These are phyloP conservation scores for Iphiclides podalirius DNA, from an alignment of 2,888 invertebrate genomes.

Conservation along the genomic window DNA sequence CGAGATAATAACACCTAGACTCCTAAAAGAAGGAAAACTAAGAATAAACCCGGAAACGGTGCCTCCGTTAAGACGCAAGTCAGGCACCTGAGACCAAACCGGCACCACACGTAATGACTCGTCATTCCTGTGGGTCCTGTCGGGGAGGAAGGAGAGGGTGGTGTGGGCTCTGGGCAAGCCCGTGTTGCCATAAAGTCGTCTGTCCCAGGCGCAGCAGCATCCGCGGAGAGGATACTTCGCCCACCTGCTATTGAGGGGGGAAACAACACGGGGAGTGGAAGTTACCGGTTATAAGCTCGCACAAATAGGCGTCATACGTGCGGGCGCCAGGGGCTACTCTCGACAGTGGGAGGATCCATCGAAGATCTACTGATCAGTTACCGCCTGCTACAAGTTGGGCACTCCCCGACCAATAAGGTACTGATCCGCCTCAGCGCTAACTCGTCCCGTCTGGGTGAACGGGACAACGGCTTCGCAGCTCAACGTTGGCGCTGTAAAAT, in stretches of 20 bases:
- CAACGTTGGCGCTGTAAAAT: constrained; percentile 5
- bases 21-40: too few relatives aligned
- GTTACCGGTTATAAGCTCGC: constrained; percentile 6
- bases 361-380: constrained; percentile 13
- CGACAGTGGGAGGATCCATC: constrained; percentile 6
- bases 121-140: constrained; percentile 9
- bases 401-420: constrained; percentile 3
- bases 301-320: too few relatives aligned
- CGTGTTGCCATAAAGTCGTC: too few relatives aligned
- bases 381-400: constrained; percentile 13
- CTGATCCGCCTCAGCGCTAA: constrained; percentile 14
- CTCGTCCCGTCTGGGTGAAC: constrained; percentile 9
- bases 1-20: too few relatives aligned
- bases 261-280: constrained; percentile 9
- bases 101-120: too few relatives aligned
- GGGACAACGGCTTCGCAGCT: neutral
- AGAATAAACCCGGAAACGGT: constrained; percentile 4
- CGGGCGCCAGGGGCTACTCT: too few relatives aligned
- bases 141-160: constrained; percentile 3
- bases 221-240: too few relatives aligned
- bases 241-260: constrained; percentile 1
- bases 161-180: too few relatives aligned
- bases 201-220: too few relatives aligned
- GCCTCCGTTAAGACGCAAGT: constrained; percentile 1
- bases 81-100: neutral